phyloP scores from a whole-genome alignment of 2,113 vertebrate genomes.

The Pluvianellus socialis region DNA sequence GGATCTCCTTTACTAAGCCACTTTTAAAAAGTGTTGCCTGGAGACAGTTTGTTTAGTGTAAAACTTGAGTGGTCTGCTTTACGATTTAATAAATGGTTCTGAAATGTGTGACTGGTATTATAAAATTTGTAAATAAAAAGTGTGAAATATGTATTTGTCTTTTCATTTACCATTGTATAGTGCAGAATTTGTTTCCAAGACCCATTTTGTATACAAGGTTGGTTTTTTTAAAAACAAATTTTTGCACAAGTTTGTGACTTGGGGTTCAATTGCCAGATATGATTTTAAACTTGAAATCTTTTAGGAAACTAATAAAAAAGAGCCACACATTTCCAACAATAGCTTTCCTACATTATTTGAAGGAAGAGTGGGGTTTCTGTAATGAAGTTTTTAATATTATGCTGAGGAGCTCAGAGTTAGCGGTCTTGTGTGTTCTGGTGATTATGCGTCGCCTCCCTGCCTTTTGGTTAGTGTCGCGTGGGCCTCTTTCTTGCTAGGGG shows the following conservation, averaged over 20 bases:
- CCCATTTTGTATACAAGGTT: conserved; percentile 69
- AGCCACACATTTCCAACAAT: conserved; percentile 76
- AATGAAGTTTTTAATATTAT: not conserved
- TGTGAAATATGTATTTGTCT: conserved; percentile 99
- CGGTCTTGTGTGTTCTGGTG: conserved; percentile 28
- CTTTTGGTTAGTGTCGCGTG: not conserved
- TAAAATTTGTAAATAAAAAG: conserved; percentile 97
- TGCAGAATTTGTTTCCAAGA: conserved; percentile 79
- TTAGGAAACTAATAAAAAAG: conserved; percentile 70
- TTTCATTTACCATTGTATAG: conserved; percentile 97
- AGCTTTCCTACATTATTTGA: conserved; percentile 69
- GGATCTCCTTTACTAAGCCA: conserved; percentile 80
- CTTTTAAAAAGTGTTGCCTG: conserved; percentile 79
- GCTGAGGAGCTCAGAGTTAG: conserved; percentile 31
- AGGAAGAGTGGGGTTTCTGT: conserved; percentile 58
- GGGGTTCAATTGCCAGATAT: conserved; percentile 57
- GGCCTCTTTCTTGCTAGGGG: conserved; percentile 12
- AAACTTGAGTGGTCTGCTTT: conserved; percentile 82
- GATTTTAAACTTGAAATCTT: conserved; percentile 65
- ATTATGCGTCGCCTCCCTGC: not conserved
- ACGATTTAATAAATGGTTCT: conserved; percentile 83
- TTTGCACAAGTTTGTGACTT: conserved; percentile 74
- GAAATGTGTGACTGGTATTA: conserved; percentile 96
- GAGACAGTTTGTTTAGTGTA: conserved; percentile 83
- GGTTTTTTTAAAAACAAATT: conserved; percentile 57